These are phyloP conservation scores for Glaucopsyche alexis DNA, from an alignment of 2,888 invertebrate species.

Conservation along the genomic window DNA sequence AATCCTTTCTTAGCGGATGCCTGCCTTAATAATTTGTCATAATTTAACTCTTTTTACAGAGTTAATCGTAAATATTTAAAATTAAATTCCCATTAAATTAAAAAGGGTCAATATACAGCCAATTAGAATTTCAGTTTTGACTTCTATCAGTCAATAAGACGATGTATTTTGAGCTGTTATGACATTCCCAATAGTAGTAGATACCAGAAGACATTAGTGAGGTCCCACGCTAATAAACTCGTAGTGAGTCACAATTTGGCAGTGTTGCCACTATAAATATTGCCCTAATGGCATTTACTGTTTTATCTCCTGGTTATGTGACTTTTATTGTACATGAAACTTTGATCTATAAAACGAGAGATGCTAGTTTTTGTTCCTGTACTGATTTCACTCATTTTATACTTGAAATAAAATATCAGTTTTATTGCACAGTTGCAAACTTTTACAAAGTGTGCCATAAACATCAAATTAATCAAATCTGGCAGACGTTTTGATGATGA, in stretches of 20 bases:
- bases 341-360: not conserved
- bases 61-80: too few relatives aligned
- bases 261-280: slow-evolving; percentile 9
- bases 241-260: slow-evolving; percentile 13
- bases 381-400: not conserved
- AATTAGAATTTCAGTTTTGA: too few relatives aligned
- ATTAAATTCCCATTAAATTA: too few relatives aligned
- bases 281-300: slow-evolving; percentile 7
- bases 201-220: not conserved
- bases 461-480: too few relatives aligned
- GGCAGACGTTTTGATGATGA: not conserved
- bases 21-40: too few relatives aligned
- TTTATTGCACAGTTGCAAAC: not conserved
- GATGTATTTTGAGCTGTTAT: not conserved
- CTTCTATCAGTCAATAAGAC: not conserved
- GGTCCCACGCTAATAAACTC: slow-evolving; percentile 8
- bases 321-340: slow-evolving; percentile 23
- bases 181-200: not conserved
- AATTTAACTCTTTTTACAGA: too few relatives aligned
- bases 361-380: not conserved
- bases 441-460: not conserved
- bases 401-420: not conserved
- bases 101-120: too few relatives aligned
- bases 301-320: not conserved
- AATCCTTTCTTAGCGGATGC: too few relatives aligned